Conservation (phyloP, 2,888 invertebrate genomes). For the Drosophila siamana region DNA sequence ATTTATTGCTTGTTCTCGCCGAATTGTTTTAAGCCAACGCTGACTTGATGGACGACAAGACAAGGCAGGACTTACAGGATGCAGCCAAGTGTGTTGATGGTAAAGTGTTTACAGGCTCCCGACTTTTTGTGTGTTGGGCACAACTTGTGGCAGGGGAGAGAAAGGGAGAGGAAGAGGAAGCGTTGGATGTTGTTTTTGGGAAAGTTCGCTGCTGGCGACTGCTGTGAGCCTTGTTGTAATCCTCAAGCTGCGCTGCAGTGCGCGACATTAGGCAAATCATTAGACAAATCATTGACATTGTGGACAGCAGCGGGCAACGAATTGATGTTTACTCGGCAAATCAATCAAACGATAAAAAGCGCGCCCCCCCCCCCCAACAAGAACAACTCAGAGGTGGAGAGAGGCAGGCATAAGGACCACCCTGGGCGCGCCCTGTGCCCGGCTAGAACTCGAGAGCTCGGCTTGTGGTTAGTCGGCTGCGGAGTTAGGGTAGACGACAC, state of each 20-base stretch:
- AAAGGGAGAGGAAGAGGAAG: background rate
- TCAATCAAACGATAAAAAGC: constrained; percentile 64
- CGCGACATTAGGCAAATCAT: constrained; percentile 55
- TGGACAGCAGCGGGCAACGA: constrained; percentile 16
- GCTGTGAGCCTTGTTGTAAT: constrained; percentile 55
- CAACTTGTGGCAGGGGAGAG: no score
- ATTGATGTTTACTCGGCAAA: constrained; percentile 35
- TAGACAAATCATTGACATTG: constrained; percentile 33
- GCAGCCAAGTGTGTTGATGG: no score
- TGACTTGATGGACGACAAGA: no score
- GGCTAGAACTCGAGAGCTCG: constrained; percentile 17
- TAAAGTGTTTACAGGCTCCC: no score
- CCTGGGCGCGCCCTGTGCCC: constrained; percentile 57
- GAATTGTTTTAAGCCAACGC: no score
- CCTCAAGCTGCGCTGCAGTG: constrained; percentile 28
- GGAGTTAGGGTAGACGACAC: no score
- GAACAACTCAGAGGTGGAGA: background rate
- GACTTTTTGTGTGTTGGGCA: no score
- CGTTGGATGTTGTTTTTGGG: constrained; percentile 32
- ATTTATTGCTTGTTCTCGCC: no score
- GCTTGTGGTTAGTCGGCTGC: constrained; percentile 17
- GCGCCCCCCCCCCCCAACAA: no score
- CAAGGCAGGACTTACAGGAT: no score
- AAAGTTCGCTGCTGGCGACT: constrained; percentile 38
- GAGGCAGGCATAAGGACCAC: constrained; percentile 47